Evolutionary conservation across 2,797 vertebrate species (phyloP), one percentile per base, ranked within the genome.

Genomic region (Enteromius paludinosus): DNA sequence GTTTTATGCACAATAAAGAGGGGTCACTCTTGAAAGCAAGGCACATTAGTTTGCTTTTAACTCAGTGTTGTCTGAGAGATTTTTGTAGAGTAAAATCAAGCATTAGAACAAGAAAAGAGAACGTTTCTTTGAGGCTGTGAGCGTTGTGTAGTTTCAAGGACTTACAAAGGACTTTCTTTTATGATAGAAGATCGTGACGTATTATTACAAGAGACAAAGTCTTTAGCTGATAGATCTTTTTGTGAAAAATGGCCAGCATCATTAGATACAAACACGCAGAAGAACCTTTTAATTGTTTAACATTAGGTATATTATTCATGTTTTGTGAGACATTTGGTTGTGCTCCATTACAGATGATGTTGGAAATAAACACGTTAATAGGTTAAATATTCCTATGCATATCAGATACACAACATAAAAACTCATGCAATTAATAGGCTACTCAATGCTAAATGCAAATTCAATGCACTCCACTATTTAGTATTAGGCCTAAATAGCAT

Each of bases 11-110:
- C 84, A 82, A 83, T 52, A 75, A 23, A 86, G 45, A 80, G 25
- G n/a, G 43, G 64, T 35, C 52, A 71, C 54, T 65, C 45, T 56
- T 65, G 12, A 65, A 43, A 68, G 69, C n/a, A 61, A 75, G 61
- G 56, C 78, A 85, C 79, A 84, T 71, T 82, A 33, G 52, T 81
- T 74, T 87, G 82, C 82, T 85, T 87, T 87, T 72, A 86, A 73
- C 69, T 35, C 30, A 70, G 61, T 62, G 38, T 70, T 66, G 43
- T 81, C 64, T 65, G 3, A n/a, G 65, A 85, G 28, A 71, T 25
- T 52, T 77, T 23, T 54, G 23, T 15, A 30, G 54, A 41, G 30
- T 54, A 77, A 62, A 38, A 28, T 12, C 10, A 12, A 70, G 49
- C 25, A 52, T 52, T 11, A 68, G 47, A 73, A 59, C 56, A 84